Conservation (phyloP, 2,797 vertebrate species). For the Heliangelus exortis region DNA sequence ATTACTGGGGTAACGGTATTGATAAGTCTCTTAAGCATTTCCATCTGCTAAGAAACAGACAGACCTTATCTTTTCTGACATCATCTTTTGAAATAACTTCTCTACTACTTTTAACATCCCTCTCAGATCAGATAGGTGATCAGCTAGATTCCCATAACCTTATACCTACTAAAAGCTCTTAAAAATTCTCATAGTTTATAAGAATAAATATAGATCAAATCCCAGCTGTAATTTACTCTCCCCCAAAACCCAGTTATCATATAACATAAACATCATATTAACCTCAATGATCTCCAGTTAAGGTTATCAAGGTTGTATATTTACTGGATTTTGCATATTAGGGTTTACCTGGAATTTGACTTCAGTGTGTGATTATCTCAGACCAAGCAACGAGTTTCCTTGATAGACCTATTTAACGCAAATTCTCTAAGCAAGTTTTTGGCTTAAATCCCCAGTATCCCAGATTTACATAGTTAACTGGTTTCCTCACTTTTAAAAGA, state of each 20-base stretch:
- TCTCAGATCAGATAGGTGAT: neutral
- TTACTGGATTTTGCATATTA: neutral
- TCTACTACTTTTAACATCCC: neutral
- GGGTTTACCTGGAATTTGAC: neutral
- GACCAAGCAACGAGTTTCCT: neutral
- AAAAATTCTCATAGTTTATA: neutral
- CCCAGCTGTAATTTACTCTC: neutral
- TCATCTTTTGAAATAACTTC: neutral
- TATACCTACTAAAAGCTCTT: neutral
- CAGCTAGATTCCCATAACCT: neutral
- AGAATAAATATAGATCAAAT: neutral
- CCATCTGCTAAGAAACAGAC: neutral
- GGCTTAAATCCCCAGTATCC: neutral
- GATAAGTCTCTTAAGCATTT: neutral
- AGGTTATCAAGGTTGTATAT: neutral
- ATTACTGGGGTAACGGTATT: neutral
- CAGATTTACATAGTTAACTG: neutral
- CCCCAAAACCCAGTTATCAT: neutral
- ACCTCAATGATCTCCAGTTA: neutral
- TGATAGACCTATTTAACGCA: neutral
- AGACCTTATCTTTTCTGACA: neutral
- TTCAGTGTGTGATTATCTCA: neutral
- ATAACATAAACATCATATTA: neutral
- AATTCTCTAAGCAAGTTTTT: neutral
- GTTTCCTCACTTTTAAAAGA: neutral